Percentiles rank a stretch among this genome's conserved stretches.
phyloP scores from a whole-genome alignment of 2,888 invertebrate genomes.

The Acrobasis repandana region DNA sequence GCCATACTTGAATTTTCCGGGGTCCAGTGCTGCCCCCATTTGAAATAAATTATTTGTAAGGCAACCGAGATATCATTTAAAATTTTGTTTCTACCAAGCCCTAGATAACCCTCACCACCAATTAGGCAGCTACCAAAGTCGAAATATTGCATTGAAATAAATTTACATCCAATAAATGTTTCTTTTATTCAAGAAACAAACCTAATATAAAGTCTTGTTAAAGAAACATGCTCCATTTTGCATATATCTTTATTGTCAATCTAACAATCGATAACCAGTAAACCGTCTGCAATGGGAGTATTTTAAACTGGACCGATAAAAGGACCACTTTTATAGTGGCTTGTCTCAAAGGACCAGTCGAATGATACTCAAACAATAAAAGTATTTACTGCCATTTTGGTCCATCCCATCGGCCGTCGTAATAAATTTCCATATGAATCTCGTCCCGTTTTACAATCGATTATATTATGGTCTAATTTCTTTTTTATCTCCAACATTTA shows the following conservation, averaged over 20 bases:
- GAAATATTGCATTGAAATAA: no score
- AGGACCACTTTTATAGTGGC: slow-evolving; percentile 21
- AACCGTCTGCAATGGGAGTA: slow-evolving; percentile 4
- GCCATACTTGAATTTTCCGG: no score
- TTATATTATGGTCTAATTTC: slow-evolving; percentile 9
- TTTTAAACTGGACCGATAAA: slow-evolving; percentile 20
- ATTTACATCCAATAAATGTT: no score
- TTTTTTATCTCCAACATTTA: background rate
- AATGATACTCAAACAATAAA: slow-evolving; percentile 21
- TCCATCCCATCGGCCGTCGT: background rate
- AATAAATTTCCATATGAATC: slow-evolving; percentile 16
- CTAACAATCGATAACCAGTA: slow-evolving; percentile 7
- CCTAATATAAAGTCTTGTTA: no score
- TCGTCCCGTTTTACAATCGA: slow-evolving; percentile 11
- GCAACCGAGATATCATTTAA: no score
- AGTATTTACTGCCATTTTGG: slow-evolving; percentile 20
- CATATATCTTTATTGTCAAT: slow-evolving; percentile 8
- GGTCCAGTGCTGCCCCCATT: no score
- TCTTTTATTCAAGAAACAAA: no score
- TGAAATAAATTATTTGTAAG: no score
- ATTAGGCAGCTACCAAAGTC: no score
- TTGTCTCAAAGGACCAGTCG: slow-evolving; percentile 11
- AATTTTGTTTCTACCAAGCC: no score
- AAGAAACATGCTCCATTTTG: background rate
- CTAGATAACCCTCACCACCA: no score